These are phyloP conservation scores for Triops longicaudatus DNA, from an alignment of 1,140 invertebrate species.

Conservation along the genomic window DNA sequence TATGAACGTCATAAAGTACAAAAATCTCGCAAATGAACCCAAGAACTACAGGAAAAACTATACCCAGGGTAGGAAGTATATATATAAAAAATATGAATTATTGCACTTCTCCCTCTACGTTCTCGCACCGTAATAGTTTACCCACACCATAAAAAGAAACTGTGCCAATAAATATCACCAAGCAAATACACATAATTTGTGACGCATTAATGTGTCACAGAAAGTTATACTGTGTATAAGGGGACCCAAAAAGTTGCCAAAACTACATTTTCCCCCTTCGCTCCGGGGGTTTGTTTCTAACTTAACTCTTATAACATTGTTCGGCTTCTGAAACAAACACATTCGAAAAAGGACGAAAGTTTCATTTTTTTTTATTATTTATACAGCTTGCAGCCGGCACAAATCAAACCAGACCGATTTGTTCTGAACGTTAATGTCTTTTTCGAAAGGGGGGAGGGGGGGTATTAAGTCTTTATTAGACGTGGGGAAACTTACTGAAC, in stretches of 20 bases:
- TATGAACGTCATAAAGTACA: neutral
- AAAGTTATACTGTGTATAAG: neutral
- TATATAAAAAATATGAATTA: neutral
- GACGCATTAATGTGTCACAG: neutral
- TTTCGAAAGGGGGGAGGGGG: neutral
- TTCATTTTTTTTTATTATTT: neutral
- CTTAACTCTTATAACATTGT: neutral
- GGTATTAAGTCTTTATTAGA: neutral
- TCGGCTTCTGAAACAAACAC: neutral
- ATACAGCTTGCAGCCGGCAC: neutral
- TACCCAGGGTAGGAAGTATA: neutral
- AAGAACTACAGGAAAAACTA: neutral
- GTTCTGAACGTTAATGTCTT: neutral
- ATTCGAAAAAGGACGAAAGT: neutral
- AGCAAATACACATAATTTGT: neutral
- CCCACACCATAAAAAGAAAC: neutral
- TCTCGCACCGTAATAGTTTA: neutral
- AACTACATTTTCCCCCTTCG: too few relatives aligned
- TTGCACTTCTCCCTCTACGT: neutral
- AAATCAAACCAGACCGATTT: neutral
- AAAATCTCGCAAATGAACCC: neutral
- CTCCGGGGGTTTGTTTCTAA: neutral
- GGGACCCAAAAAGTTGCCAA: neutral
- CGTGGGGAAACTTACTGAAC: neutral
- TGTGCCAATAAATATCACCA: neutral